Evolutionary conservation across 2,888 invertebrate species (phyloP), one percentile per base, ranked within the genome.

Genomic region (Leistus spinibarbis): DNA sequence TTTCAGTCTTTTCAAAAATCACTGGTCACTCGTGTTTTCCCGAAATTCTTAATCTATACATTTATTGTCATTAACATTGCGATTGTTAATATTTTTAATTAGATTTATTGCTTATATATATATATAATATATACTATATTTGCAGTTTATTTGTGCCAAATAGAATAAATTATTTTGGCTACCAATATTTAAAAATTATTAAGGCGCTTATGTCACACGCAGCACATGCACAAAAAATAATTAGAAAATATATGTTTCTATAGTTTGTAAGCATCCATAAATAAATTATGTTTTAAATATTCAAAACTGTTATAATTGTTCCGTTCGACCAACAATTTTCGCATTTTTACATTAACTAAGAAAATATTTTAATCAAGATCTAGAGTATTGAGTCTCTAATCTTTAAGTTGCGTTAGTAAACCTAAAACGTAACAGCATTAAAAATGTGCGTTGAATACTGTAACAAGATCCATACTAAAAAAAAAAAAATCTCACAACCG

Each of bases 1-100:
- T 60, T 60, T 60, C 60, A 60, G 60, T 60, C 60, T 60, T 60
- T n/a, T 20, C 20, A 60, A 16, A 60, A 60, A 60, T 60, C 60
- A 60, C 60, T 60, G 60, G 60, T 60, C 60, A 60, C 22, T 60
- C 17, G 13, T 22, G 60, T 60, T 60, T 56, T 19, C 13, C 40
- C 60, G 22, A 20, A 60, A 20, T 60, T 60, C 22, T 60, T 22
- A 60, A 60, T 60, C 22, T 60, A 20, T 60, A 19, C 60, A 60
- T 16, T 60, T 60, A 60, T 60, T 60, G 60, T 60, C 60, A 60
- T 60, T 60, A 60, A 20, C 10, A 16, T 60, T 60, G 60, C 60
- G 17, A 20, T 16, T 16, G 17, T 19, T 20, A 40, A 40, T 40
- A 40, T 40, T 40, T 10, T 40, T 40, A 40, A 40, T 1, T 40